Conservation (phyloP, 2,113 vertebrate genomes). For the Struthio camelus region DNA sequence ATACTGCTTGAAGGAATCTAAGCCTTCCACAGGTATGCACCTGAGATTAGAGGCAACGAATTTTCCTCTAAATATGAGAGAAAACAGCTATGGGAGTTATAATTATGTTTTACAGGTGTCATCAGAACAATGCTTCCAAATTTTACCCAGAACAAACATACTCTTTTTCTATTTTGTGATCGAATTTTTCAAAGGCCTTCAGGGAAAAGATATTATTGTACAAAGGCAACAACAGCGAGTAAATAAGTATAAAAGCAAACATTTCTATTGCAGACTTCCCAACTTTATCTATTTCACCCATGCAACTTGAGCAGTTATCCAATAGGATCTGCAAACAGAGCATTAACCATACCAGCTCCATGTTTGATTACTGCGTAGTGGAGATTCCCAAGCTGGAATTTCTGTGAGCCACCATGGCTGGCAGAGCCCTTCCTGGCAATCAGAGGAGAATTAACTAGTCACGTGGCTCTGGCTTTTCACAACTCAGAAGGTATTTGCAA, state of each 20-base stretch:
- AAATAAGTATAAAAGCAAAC: slow-evolving; percentile 58
- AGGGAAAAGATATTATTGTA: slow-evolving; percentile 57
- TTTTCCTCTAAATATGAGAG: slow-evolving; percentile 54
- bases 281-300: slow-evolving; percentile 36
- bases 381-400: slow-evolving; percentile 7
- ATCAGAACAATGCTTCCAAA: slow-evolving; percentile 53
- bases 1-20: slow-evolving; percentile 82
- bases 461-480: neutral
- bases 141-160: slow-evolving; percentile 59
- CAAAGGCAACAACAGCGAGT: slow-evolving; percentile 48
- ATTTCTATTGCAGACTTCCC: slow-evolving; percentile 8
- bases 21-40: slow-evolving; percentile 85
- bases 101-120: slow-evolving; percentile 67
- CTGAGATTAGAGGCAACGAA: slow-evolving; percentile 73
- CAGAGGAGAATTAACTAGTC: neutral
- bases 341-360: neutral
- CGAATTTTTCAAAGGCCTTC: slow-evolving; percentile 63
- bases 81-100: slow-evolving; percentile 50
- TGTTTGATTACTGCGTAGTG: neutral
- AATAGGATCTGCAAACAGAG: slow-evolving; percentile 35
- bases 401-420: neutral
- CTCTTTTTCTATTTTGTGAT: slow-evolving; percentile 60
- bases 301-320: slow-evolving; percentile 33
- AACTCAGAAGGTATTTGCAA: neutral
- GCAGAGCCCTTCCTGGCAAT: neutral